phyloP scores from a whole-genome alignment of 1,140 invertebrate species.

The Drosophila sechellia region DNA sequence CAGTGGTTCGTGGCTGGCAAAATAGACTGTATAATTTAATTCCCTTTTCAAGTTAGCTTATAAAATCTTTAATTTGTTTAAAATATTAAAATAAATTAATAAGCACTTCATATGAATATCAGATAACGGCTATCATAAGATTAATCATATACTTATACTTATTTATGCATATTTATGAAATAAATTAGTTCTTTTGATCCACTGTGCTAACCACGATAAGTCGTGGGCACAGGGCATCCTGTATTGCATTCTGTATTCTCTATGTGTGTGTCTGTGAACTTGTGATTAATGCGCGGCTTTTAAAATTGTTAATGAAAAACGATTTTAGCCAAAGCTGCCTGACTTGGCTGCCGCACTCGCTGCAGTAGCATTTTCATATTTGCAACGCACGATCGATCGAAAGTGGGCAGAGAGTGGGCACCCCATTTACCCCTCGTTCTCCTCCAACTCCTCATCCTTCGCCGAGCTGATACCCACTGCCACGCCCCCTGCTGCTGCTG shows the following conservation, averaged over 20 bases:
- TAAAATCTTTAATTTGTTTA: no score
- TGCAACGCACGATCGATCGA: conserved; percentile 82
- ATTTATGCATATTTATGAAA: no score
- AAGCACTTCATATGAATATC: no score
- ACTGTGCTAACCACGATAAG: conserved; percentile 2
- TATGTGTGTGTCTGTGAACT: conserved; percentile 30
- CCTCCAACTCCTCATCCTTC: background rate
- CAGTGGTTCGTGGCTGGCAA: conserved; percentile 7
- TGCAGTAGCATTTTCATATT: conserved; percentile 83
- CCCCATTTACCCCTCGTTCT: background rate
- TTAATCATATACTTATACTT: no score
- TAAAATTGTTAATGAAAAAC: conserved; percentile 84
- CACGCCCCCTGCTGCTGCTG: conserved; percentile 39
- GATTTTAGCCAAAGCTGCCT: conserved; percentile 65
- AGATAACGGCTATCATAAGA: no score
- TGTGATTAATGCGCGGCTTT: conserved; percentile 81
- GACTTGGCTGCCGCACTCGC: conserved; percentile 40
- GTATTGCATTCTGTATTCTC: conserved; percentile 10
- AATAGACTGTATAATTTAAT: background rate
- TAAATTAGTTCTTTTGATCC: background rate
- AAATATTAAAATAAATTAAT: no score
- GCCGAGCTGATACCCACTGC: conserved; percentile 10
- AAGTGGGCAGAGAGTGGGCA: conserved; percentile 66
- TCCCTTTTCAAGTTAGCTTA: no score
- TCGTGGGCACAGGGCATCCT: conserved; percentile 35